Percentiles rank a stretch among this genome's conserved stretches.
phyloP scores from a whole-genome alignment of 2,113 vertebrate genomes.

The Syngnathoides biaculeatus region DNA sequence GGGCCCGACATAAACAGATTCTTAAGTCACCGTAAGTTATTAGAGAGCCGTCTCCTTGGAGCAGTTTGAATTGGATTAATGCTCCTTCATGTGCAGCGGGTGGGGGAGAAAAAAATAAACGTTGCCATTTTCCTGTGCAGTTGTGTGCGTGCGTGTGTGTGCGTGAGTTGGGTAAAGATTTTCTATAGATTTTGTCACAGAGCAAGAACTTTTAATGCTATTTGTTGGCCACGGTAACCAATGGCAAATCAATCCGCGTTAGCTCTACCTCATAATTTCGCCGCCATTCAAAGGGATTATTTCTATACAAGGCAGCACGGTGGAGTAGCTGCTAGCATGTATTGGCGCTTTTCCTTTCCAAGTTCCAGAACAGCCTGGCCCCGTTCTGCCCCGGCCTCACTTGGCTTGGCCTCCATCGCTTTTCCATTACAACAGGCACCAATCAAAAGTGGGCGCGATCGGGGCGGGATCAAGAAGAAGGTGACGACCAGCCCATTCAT shows the following conservation, averaged over 20 bases:
- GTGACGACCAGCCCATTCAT: too few relatives aligned
- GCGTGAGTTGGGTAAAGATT: neutral
- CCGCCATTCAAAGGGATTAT: neutral
- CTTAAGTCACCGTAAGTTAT: conserved; percentile 54
- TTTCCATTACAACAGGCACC: too few relatives aligned
- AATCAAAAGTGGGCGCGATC: too few relatives aligned
- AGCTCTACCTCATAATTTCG: neutral
- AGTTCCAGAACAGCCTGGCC: too few relatives aligned
- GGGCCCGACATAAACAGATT: conserved; percentile 16
- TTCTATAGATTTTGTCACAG: neutral
- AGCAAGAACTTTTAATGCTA: neutral
- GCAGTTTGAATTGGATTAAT: conserved; percentile 59
- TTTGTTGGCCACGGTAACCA: neutral
- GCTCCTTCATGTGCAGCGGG: conserved; percentile 46
- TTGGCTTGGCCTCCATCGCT: too few relatives aligned
- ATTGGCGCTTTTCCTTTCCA: too few relatives aligned
- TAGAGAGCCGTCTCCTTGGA: conserved; percentile 53
- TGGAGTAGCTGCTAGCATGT: neutral
- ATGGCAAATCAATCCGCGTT: neutral
- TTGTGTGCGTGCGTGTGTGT: neutral
- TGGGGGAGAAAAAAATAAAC: neutral
- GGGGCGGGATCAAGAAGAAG: too few relatives aligned
- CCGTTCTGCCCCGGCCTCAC: too few relatives aligned
- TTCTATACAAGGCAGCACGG: neutral
- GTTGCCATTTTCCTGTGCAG: neutral